phyloP scores from a whole-genome alignment of 2,888 invertebrate genomes.

The Nezara viridula region DNA sequence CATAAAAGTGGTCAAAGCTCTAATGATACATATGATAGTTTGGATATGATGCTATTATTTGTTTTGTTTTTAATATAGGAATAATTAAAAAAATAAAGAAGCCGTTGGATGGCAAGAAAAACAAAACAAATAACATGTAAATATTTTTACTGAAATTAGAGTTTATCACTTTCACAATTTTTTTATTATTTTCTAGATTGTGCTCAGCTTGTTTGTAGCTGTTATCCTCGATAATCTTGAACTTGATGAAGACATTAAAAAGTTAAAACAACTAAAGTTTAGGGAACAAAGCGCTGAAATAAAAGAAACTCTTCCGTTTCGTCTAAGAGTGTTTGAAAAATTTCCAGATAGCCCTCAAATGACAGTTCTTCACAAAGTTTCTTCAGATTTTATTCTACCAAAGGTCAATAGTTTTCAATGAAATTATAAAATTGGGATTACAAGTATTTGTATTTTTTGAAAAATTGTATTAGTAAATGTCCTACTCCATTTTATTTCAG shows the following conservation, averaged over 20 bases:
- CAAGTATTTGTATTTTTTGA: background rate
- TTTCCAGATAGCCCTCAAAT: constrained; percentile 99
- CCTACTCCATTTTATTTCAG: constrained; percentile 68
- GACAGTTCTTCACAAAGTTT: constrained; percentile 94
- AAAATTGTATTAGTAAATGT: background rate
- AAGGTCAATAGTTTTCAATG: constrained; percentile 74
- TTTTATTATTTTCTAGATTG: constrained; percentile 78
- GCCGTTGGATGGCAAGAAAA: too few species aligned
- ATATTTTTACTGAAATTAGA: background rate
- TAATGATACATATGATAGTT: background rate
- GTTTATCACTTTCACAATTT: background rate
- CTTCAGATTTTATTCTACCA: constrained; percentile 90
- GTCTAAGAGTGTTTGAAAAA: constrained; percentile 96
- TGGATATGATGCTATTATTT: too few species aligned
- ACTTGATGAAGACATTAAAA: constrained; percentile 99
- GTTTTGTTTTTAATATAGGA: too few species aligned
- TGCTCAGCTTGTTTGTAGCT: constrained; percentile 99
- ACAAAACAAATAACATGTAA: too few species aligned
- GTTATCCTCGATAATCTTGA: constrained; percentile 99
- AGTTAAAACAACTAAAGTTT: constrained; percentile 96
- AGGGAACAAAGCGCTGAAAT: constrained; percentile 98
- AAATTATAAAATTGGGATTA: background rate
- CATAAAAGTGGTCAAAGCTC: too few species aligned
- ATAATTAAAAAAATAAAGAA: too few species aligned
- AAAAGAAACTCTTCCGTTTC: constrained; percentile 95